Evolutionary conservation across 2,888 invertebrate species (phyloP), one percentile per base, ranked within the genome.

Genomic region (Siphonodentalium dalli): DNA sequence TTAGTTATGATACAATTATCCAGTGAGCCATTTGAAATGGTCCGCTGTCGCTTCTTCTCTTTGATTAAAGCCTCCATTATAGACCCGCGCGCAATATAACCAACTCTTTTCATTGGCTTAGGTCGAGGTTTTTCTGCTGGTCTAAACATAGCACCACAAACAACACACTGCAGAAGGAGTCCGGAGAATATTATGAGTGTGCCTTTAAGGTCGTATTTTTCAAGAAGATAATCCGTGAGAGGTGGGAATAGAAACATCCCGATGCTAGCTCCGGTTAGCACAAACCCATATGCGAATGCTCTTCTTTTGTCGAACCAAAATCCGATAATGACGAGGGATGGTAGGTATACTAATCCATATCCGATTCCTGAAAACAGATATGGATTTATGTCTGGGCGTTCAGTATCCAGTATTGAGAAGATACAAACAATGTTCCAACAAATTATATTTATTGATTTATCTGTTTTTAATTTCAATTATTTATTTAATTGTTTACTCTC

Each of bases 251-350:
- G 81, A 76, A 94, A 91, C 8, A 90, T 90, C 20, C 95, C 96
- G 21, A 95, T 90, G 11, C 98, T 97, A 0, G 96, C 94, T 23
- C 97, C 98, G 76, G 95, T 95, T 5, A 96, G 89, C 0, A 95
- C 92, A 43, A 98, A 88, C 5, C 97, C 97, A 0, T 96, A 97
- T 0, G 97, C 96, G 52, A 98, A 83, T 0, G 95, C 96, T 47
- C 97, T 86, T 88, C 92, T 93, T 80, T 90, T 90, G 81, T 97
- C 96, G 82, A 98, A 98, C 85, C 98, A 98, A 83, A 93, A 95
- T 18, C 96, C 95, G 38, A 96, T 93, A 4, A 91, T 90, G 68
- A 98, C 89, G 29, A 97, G 93, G 2, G 95, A 90, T 1, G 97
- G 96, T 67, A 97, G 90, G 84, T 94, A 97, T 65, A 96, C 90